Base-by-base conservation (phyloP, 2,797 vertebrate species). In the Catostomus latipinnis region DNA sequence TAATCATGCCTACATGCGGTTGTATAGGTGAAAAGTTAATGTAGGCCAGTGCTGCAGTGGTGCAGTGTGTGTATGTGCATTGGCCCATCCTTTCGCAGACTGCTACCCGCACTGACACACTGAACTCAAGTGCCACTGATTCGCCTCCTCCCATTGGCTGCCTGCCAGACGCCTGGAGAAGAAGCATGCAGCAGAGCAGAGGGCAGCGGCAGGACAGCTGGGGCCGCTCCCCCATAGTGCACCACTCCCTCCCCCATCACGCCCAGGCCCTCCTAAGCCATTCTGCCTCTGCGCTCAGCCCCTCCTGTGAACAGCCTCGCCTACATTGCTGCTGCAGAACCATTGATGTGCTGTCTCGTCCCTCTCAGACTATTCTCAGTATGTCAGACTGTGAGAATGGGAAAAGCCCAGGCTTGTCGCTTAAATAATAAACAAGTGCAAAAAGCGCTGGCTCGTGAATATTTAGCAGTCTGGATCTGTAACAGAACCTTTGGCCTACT, bases 121-220 rank as follows among this genome's bases (percentile, higher is more conserved):
- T 94, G 93, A 94, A 93, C 92, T 92, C 87, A 90, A 91, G 88
- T 93, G 92, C 88, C 91, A 90, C 91, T 82, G 89, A 90, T 91
- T 93, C 78, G 85, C 87, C 83, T 83, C 61, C 86, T 88, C 88
- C 89, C 87, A 93, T 92, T 93, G 93, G 93, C 91, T 87, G 90
- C 82, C 89, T 85, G 89, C 92, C 93, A 93, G 91, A 90, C 88
- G 87, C 89, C 89, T 89, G 84, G 70, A 88, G 88, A 91, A 89
- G 88, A 90, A 89, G 87, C 87, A 86, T 90, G 85, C 88, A 88
- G 90, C 88, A 82, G 86, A 89, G 90, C 86, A 69, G 82, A 76
- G 63, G 84, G 62, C 86, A 88, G 89, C 82, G 71, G 85, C 89
- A 88, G 87, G 88, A 89, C 91, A 91, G 89, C 90, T 91, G 90